A percentile compares a stretch with the other conserved stretches of the same genome.
Evolutionary conservation across 1,140 invertebrate genomes (phyloP).

Genomic region (Delia radicum): DNA sequence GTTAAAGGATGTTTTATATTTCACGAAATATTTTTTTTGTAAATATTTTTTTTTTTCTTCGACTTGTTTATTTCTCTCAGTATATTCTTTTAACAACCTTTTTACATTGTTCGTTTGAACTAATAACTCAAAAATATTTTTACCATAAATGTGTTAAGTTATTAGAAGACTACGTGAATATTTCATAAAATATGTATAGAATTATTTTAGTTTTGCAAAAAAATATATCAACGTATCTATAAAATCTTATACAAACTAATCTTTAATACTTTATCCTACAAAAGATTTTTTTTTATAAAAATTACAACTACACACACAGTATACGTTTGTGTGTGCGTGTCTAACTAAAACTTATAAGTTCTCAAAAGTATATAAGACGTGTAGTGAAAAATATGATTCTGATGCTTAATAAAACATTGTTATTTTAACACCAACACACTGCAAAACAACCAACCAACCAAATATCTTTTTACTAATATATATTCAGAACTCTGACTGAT

Average conservation of each 20-base stretch:
- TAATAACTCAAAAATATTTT: not conserved
- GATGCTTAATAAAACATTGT: conserved; percentile 11
- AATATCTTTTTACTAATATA: not conserved
- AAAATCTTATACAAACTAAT: not conserved
- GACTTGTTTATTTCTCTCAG: not conserved
- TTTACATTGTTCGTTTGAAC: not conserved
- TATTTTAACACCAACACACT: not conserved
- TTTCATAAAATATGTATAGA: not conserved
- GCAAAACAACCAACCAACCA: not conserved
- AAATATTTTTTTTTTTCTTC: too few relatives aligned
- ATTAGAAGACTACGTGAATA: not conserved
- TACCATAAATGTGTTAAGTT: not conserved
- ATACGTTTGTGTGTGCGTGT: not conserved
- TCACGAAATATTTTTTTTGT: too few relatives aligned
- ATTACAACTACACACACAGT: not conserved
- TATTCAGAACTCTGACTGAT: not conserved
- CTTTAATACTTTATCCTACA: not conserved
- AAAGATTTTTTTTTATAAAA: not conserved
- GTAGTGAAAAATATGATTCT: not conserved
- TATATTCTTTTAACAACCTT: not conserved
- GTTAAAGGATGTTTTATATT: too few relatives aligned
- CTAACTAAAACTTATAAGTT: not conserved
- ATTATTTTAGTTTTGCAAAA: not conserved
- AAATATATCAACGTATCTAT: not conserved
- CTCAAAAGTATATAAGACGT: not conserved